Conservation (phyloP, 2,797 vertebrate genomes). For the Crypturellus tataupa region DNA sequence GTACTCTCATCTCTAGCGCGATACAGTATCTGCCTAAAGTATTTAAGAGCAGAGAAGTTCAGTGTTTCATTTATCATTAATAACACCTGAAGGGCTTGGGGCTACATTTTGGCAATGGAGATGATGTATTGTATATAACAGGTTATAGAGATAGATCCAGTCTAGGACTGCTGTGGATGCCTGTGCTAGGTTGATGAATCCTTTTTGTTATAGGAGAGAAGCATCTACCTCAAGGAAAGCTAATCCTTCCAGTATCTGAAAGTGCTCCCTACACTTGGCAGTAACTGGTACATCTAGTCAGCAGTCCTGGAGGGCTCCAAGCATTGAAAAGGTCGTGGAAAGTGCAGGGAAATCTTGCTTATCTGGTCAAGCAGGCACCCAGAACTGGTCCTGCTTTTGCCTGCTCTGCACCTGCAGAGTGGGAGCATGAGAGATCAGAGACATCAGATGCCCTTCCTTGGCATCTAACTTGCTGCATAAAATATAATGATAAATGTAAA, state of each 20-base stretch:
- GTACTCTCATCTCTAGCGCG: neutral
- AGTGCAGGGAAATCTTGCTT: neutral
- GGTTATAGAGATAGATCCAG: neutral
- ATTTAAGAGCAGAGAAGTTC: neutral
- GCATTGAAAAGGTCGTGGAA: neutral
- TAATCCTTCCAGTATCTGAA: neutral
- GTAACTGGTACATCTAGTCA: neutral
- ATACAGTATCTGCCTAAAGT: neutral
- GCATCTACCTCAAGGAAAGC: neutral
- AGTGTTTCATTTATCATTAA: neutral
- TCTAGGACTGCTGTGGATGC: neutral
- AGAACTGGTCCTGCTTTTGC: neutral
- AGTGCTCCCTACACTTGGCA: neutral
- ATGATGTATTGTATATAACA: accelerated
- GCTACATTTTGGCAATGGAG: neutral
- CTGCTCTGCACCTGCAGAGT: neutral
- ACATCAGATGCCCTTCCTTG: neutral
- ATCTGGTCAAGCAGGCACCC: neutral
- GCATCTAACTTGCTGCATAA: neutral
- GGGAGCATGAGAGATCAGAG: neutral
- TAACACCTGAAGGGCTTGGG: neutral
- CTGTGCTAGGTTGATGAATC: neutral
- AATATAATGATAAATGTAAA: neutral
- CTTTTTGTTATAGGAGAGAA: neutral
- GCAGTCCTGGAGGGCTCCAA: neutral